phyloP scores from a whole-genome alignment of 2,888 invertebrate species.

The Chouioia cunea region DNA sequence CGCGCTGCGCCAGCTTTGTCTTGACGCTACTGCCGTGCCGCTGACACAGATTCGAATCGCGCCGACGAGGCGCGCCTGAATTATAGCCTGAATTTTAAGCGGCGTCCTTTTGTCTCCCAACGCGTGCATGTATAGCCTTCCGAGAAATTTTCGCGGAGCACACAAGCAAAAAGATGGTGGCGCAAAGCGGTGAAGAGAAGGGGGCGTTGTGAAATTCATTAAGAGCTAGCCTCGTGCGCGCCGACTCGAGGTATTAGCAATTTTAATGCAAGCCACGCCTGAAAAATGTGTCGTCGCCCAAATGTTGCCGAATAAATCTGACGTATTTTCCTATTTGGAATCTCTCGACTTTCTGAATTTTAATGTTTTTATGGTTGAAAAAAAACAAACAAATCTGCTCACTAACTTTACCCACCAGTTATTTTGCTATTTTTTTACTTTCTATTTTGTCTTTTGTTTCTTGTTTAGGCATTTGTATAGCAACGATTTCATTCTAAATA shows the following conservation, averaged over 20 bases:
- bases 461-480: too few species aligned
- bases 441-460: too few species aligned
- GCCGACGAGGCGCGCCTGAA: constrained; percentile 41
- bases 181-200: background rate
- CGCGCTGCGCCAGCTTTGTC: constrained; percentile 17
- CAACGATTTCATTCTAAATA: too few species aligned
- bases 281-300: constrained; percentile 9
- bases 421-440: too few species aligned
- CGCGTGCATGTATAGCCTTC: background rate
- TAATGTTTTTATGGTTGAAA: too few species aligned
- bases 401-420: too few species aligned
- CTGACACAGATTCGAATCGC: constrained; percentile 46
- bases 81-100: constrained; percentile 45
- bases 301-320: too few species aligned
- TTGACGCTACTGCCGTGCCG: constrained; percentile 18
- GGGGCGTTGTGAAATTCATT: constrained; percentile 23
- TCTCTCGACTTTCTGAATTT: too few species aligned
- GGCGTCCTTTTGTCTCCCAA: background rate
- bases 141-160: constrained; percentile 9
- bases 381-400: too few species aligned
- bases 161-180: background rate
- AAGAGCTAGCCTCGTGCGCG: constrained; percentile 11
- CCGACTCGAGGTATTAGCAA: constrained; percentile 19
- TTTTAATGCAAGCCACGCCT: constrained; percentile 23
- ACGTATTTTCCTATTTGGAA: too few species aligned